Conservation (phyloP, 2,888 invertebrate species). For the Cremastobaeus sp. region DNA sequence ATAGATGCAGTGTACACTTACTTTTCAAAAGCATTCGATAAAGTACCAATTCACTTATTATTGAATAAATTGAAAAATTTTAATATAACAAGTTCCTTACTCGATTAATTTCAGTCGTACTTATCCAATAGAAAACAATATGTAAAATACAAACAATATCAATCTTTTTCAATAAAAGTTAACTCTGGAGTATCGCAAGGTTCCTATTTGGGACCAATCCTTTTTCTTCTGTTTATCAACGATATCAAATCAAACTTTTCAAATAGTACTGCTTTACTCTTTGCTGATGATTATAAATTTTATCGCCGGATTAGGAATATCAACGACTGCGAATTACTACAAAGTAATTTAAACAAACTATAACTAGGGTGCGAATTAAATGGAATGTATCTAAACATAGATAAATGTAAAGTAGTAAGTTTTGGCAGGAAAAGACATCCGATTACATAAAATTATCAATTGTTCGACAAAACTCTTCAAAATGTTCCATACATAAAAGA, state of each 20-base stretch:
- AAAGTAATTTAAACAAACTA: neutral
- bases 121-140: too few relatives aligned
- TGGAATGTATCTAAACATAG: neutral
- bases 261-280: too few relatives aligned
- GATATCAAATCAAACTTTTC: too few relatives aligned
- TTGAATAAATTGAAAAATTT: neutral
- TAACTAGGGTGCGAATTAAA: neutral
- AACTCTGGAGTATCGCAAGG: too few relatives aligned
- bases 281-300: too few relatives aligned
- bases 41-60: neutral
- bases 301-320: too few relatives aligned
- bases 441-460: neutral
- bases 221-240: too few relatives aligned
- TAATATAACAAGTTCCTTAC: neutral
- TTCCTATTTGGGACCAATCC: too few relatives aligned
- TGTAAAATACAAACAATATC: too few relatives aligned
- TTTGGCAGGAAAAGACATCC: neutral
- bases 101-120: neutral
- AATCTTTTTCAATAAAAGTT: too few relatives aligned
- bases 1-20: constrained; percentile 5
- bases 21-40: too few relatives aligned
- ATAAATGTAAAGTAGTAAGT: constrained; percentile 1
- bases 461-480: neutral
- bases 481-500: neutral
- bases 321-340: too few relatives aligned